Base-by-base conservation (phyloP, 2,888 invertebrate species). In the Steromphala cineraria region DNA sequence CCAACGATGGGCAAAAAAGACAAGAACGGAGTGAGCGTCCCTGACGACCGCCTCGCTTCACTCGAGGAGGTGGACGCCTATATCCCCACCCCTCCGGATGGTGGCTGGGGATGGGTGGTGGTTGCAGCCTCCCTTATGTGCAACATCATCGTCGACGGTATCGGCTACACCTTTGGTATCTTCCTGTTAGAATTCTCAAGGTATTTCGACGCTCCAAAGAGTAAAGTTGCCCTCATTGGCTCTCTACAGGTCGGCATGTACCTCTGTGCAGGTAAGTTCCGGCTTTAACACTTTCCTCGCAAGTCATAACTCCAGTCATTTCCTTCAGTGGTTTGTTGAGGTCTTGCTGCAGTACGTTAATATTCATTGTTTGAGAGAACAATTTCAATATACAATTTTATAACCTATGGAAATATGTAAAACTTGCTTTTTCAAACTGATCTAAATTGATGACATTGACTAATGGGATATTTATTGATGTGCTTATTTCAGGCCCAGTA, bases 21-120 rank as follows among this genome's bases (percentile, higher is more conserved):
- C 1, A 62, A 81, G 13, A 62, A 76, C 56, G 19, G 67, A 24
- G 53, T 80, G 17, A 56, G 75, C 24, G 84, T 82, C 4, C 90
- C 89, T 2, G 88, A 85, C 7, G 89, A 90, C 17, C 86, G 87
- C 4, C 80, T 81, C 24, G 80, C 82, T 17, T 87, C 87, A 7
- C 83, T 81, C 7, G 87, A 88, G 31, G 87, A 85, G 67, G 82
- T 90, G 0, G 83, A 83, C 36, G 86, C 89, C 80, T 88, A 87
- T 77, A 91, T 92, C 74, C 92, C 92, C 17, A 90, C 89, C 15
- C 91, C 92, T 0, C 92, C 92, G 8, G 92, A 92, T 82, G 92
- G 98, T n/a, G 98, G 98, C 15, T 98, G 97, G 96, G 98, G 98
- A 46, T 98, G 98, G 98, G 95, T 98, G 74, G 96, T 99, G 79